Evolutionary conservation across 2,888 invertebrate genomes (phyloP).

Genomic region (Microdon myrmicae): DNA sequence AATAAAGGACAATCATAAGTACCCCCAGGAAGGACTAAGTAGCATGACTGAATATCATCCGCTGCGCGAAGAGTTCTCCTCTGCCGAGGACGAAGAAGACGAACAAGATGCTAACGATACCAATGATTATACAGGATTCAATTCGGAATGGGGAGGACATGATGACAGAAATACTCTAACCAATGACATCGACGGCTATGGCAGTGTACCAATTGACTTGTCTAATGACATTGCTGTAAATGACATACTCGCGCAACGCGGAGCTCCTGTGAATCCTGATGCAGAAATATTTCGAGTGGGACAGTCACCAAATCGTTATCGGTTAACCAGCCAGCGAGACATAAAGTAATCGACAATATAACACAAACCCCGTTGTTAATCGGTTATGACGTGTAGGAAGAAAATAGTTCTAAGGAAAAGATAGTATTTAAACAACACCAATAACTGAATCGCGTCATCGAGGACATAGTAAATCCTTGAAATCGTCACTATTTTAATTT

Average conservation of each 20-base stretch:
- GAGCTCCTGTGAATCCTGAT: constrained; percentile 63
- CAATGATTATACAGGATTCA: constrained; percentile 59
- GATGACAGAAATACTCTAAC: constrained; percentile 58
- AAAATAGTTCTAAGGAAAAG: too few relatives aligned
- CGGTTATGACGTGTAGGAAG: too few relatives aligned
- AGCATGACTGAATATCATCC: constrained; percentile 17
- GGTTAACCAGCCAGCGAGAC: background rate
- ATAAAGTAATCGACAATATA: too few relatives aligned
- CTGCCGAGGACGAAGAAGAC: constrained; percentile 49
- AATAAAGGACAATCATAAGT: constrained; percentile 1
- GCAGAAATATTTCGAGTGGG: constrained; percentile 62
- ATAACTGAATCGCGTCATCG: too few relatives aligned
- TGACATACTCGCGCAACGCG: constrained; percentile 61
- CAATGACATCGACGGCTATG: constrained; percentile 62
- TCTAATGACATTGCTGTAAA: constrained; percentile 67
- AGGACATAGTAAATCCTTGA: too few relatives aligned
- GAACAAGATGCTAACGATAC: constrained; percentile 18
- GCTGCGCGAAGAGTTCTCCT: constrained; percentile 59
- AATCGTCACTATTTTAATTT: too few relatives aligned
- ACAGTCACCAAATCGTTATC: constrained; percentile 8
- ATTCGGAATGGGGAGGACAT: constrained; percentile 59
- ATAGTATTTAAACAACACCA: too few relatives aligned
- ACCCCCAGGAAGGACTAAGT: constrained; percentile 2
- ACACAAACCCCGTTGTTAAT: too few relatives aligned
- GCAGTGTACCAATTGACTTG: constrained; percentile 62